Evolutionary conservation across 2,888 invertebrate species (phyloP), one percentile per base, ranked within the genome.

Genomic region (Drosophila conformis): DNA sequence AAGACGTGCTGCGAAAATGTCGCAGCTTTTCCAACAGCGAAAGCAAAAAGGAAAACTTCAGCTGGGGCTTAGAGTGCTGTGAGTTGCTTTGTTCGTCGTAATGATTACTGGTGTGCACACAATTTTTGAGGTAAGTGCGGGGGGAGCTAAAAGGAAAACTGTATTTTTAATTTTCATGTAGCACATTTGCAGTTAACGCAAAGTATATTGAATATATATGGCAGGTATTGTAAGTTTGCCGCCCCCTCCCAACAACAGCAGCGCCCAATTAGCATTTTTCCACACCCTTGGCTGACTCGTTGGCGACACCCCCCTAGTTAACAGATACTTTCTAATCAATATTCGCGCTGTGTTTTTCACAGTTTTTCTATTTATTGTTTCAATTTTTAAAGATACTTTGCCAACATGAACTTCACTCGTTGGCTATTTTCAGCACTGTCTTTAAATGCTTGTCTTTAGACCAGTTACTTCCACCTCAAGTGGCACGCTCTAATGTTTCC

Each of bases 151-250:
- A 49, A 0, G 36, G 27, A 49, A 53, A 33, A 48, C 25, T 35
- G 61, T 48, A 46, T 63, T 68, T 64, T 75, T 82, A 75, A 87
- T 89, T 83, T 87, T 70, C 67, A 66, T 76, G 76, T 70, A 60
- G 65, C 70, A 71, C 66, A 73, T 61, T 69, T 61, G 48, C 66
- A 79, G 62, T 79, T 80, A 78, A 58, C 72, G 40, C 61, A 31
- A 40, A 51, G 58, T 38, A 56, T 69, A 68, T 66, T 72, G 69
- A 73, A 80, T 80, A 83, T 78, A 78, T 78, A 86, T 73, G 42
- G 64, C 46, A 54, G 64, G 56, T 65, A 69, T 73, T 65, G 46
- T 53, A 33, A 27, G 52, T 40, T 15, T 10, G 3, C 7, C 35
- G 1, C 18, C 27, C n/a, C 7, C 11, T 15, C 42, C 25, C 31